Evolutionary conservation across 2,113 vertebrate species (phyloP), one percentile per base, ranked within the genome.

Genomic region (Cynoglossus semilaevis): DNA sequence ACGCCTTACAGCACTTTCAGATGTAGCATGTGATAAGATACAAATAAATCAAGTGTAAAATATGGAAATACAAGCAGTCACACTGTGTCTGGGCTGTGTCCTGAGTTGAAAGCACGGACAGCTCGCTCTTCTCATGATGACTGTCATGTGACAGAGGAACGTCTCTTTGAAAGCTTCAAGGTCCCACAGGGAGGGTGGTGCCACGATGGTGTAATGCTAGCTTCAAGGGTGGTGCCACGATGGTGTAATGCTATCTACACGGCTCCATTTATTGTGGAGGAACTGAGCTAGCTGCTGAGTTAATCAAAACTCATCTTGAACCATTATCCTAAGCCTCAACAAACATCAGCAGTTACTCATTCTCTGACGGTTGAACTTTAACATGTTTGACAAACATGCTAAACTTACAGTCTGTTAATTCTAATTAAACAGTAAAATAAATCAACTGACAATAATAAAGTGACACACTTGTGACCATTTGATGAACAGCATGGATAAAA

Each of bases 331-430:
- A n/a, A 67, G 51, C 41, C 55, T 54, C 62, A 43, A 19, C 55
- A 81, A 72, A 79, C 61, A 62, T 38, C 16, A 8, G 48, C 53
- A 0, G 15, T 67, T 37, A 66, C 51, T 41, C 15, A 8, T 51
- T 40, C 41, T 75, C 67, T 47, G 40, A 1, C 41, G 42, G 34
- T 68, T 70, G 71, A 67, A 50, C 50, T 75, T 72, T 61, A 67
- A 75, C 55, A 48, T 18, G 11, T 47, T 55, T 53, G 41, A 37
- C 6, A 6, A 29, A 29, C 22, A 29, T 29, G 22, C 6, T 29
- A 29, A 29, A 2, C 22, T 29, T 6, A 29, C 22, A 29, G 3
- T 29, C 22, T 29, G 22, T 4, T 29, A 4, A 29, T 29, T 29
- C 6, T 29, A 4, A 29, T 29, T 29, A 29, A 29, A 29, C 6